These are phyloP conservation scores for Mesitornis unicolor DNA, from an alignment of 2,113 vertebrate genomes.

Conservation along the genomic window DNA sequence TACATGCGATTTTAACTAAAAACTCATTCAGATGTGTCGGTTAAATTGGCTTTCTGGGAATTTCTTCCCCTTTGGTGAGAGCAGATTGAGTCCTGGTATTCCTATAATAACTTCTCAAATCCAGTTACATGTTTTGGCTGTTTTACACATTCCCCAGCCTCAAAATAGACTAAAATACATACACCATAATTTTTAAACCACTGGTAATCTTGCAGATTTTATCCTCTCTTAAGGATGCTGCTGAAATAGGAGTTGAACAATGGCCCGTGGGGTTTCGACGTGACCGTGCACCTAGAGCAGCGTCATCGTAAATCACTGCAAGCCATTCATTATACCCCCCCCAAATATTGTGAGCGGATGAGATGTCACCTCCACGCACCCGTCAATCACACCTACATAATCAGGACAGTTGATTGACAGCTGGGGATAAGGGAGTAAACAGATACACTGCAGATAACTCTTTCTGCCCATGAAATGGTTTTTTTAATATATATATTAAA, in stretches of 20 bases:
- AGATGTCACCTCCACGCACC: neutral
- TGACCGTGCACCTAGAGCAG: neutral
- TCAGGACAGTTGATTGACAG: neutral
- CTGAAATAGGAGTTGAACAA: neutral
- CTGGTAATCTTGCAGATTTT: neutral
- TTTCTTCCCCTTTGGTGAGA: neutral
- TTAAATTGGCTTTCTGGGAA: neutral
- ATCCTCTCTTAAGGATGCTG: neutral
- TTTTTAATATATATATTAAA: neutral
- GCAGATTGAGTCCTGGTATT: neutral
- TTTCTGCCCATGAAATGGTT: neutral
- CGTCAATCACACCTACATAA: neutral
- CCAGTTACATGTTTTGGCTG: neutral
- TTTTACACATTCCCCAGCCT: neutral
- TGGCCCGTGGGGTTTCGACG: neutral
- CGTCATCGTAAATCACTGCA: neutral
- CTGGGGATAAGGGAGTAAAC: neutral
- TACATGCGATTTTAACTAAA: neutral
- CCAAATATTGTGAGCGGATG: neutral
- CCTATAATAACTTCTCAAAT: neutral
- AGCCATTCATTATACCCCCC: neutral
- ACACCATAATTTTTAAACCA: neutral
- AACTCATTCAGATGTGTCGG: neutral
- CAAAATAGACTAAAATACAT: neutral
- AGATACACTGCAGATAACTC: neutral